Conservation (phyloP, 1,140 invertebrate genomes). For the Cardiocondyla obscurior region DNA sequence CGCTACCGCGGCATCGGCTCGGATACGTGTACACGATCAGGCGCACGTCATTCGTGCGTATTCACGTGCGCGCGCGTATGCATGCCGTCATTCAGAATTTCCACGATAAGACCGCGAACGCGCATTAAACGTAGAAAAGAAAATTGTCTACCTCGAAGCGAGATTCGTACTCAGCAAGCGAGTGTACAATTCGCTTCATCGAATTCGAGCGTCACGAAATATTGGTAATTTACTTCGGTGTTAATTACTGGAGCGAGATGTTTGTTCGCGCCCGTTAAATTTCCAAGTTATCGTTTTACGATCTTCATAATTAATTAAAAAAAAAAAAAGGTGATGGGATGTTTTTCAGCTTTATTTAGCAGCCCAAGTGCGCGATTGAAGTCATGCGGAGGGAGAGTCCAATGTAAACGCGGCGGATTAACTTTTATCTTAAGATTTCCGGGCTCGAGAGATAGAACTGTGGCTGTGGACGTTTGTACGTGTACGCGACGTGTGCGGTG, state of each 20-base stretch:
- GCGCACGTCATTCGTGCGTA: conserved; percentile 28
- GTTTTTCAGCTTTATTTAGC: too few relatives aligned
- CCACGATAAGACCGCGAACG: neutral
- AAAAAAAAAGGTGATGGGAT: too few relatives aligned
- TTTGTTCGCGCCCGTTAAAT: neutral
- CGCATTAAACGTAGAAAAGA: neutral
- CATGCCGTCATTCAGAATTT: neutral
- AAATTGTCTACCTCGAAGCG: neutral
- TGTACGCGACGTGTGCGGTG: conserved; percentile 70
- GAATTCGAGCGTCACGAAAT: neutral
- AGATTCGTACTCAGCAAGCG: neutral
- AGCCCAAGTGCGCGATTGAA: neutral
- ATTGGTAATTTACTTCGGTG: too few relatives aligned
- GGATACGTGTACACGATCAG: conserved; percentile 4
- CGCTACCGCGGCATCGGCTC: neutral
- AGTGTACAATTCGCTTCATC: neutral
- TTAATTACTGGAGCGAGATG: neutral
- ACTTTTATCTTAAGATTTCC: conserved; percentile 43
- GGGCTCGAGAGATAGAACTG: neutral
- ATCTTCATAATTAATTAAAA: neutral
- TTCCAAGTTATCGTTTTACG: too few relatives aligned
- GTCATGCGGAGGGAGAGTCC: neutral
- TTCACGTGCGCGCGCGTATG: neutral
- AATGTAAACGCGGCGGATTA: conserved; percentile 19
- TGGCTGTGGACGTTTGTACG: neutral